These are phyloP conservation scores for Columba guinea DNA, from an alignment of 2,797 vertebrate genomes.

Conservation along the genomic window DNA sequence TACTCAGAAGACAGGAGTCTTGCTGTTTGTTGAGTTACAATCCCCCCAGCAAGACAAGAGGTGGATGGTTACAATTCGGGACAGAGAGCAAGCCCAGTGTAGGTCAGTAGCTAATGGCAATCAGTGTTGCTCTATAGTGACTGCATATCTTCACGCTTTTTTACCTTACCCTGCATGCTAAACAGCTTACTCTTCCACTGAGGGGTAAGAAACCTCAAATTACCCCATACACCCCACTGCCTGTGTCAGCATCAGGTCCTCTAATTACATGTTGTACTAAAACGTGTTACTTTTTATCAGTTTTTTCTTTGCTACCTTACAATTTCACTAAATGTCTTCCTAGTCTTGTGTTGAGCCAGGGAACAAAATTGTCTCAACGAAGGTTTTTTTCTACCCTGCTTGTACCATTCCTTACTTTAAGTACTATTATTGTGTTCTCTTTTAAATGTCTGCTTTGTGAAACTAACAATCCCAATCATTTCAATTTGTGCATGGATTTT, in stretches of 20 bases:
- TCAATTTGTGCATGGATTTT: not conserved
- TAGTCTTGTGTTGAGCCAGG: not conserved
- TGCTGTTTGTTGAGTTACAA: not conserved
- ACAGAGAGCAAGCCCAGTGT: not conserved
- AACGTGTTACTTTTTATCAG: not conserved
- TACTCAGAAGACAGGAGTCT: not conserved
- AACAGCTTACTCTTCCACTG: not conserved
- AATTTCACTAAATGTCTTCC: not conserved
- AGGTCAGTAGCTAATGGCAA: not conserved
- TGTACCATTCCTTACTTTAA: not conserved
- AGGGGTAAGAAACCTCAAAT: not conserved
- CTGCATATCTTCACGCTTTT: not conserved
- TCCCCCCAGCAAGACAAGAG: not conserved
- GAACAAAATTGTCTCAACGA: constrained; percentile 10
- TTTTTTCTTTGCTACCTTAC: constrained; percentile 9
- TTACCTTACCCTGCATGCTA: not conserved
- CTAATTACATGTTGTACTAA: not conserved
- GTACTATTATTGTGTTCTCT: not conserved
- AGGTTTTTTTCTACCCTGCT: not conserved
- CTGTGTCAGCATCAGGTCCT: accelerated
- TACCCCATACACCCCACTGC: not conserved
- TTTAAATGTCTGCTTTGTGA: not conserved
- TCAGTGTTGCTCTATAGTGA: not conserved
- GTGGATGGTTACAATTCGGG: not conserved
- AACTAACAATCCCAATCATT: not conserved